These are phyloP conservation scores for Hemibagrus wyckioides DNA, from an alignment of 2,113 vertebrate genomes.

Conservation along the genomic window DNA sequence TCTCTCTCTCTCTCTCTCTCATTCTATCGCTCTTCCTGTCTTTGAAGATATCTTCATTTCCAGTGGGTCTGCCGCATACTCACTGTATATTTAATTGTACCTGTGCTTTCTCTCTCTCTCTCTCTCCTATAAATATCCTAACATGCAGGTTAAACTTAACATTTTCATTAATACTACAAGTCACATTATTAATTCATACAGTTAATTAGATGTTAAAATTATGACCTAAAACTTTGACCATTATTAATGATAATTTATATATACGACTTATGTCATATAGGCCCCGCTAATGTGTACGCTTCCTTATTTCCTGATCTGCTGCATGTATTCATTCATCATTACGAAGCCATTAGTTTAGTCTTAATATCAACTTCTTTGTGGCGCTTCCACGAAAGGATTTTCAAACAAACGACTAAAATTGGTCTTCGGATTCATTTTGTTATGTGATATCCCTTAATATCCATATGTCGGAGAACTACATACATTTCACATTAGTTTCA, in stretches of 20 bases:
- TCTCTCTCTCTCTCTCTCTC: slow-evolving; percentile 51
- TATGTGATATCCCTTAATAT: neutral
- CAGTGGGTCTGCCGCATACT: neutral
- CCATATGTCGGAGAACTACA: neutral
- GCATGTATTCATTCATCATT: neutral
- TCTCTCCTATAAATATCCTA: neutral
- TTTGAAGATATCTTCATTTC: slow-evolving; percentile 36
- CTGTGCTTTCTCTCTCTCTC: slow-evolving; percentile 4
- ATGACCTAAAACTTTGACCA: neutral
- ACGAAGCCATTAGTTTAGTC: neutral
- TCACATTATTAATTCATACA: neutral
- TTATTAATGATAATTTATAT: neutral
- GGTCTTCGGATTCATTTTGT: neutral
- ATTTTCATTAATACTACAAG: neutral
- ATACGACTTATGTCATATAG: neutral
- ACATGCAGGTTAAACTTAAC: neutral
- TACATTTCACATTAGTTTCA: neutral
- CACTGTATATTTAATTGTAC: slow-evolving; percentile 15
- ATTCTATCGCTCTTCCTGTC: neutral
- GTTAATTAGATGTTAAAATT: neutral
- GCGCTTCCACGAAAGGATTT: neutral
- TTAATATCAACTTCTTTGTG: neutral
- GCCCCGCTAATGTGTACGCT: neutral
- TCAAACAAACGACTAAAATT: neutral
- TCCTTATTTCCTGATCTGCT: neutral